Conservation (phyloP, 2,888 invertebrate genomes). For the Callyntrura guangdongensis region DNA sequence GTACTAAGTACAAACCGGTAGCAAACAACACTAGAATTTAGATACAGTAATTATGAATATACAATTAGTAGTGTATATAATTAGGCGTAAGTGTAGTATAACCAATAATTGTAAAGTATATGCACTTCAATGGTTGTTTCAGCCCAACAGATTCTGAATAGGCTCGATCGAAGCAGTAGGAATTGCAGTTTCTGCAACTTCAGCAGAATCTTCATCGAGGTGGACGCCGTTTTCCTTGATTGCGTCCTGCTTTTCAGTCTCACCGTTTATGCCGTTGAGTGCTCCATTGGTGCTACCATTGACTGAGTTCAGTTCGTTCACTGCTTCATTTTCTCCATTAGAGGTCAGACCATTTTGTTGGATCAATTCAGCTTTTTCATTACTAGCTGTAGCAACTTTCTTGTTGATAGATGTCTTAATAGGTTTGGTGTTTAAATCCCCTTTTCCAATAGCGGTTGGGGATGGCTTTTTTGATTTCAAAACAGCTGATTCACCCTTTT, state of each 20-base stretch:
- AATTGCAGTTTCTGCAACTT: background rate
- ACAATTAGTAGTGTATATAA: background rate
- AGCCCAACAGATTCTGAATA: constrained; percentile 48
- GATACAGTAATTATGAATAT: background rate
- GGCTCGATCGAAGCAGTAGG: background rate
- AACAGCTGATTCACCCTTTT: constrained; percentile 83
- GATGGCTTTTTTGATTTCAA: constrained; percentile 47
- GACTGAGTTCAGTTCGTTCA: constrained; percentile 5
- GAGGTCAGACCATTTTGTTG: constrained; percentile 24
- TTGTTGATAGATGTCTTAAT: background rate
- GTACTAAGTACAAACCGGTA: background rate
- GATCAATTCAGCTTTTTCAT: constrained; percentile 22
- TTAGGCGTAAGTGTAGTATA: background rate
- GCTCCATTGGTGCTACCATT: constrained; percentile 51
- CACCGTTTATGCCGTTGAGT: constrained; percentile 28
- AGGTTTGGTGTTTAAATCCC: constrained; percentile 2
- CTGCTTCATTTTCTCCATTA: background rate
- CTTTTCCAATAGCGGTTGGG: constrained; percentile 5
- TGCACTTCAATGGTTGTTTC: constrained; percentile 38
- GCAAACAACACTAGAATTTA: constrained; percentile 35
- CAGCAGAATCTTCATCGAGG: background rate
- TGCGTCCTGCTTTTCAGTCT: constrained; percentile 71
- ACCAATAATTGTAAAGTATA: background rate
- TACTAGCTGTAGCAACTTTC: background rate
- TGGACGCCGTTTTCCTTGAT: constrained; percentile 58